phyloP scores from a whole-genome alignment of 2,888 invertebrate species.

The Oscheius onirici region DNA sequence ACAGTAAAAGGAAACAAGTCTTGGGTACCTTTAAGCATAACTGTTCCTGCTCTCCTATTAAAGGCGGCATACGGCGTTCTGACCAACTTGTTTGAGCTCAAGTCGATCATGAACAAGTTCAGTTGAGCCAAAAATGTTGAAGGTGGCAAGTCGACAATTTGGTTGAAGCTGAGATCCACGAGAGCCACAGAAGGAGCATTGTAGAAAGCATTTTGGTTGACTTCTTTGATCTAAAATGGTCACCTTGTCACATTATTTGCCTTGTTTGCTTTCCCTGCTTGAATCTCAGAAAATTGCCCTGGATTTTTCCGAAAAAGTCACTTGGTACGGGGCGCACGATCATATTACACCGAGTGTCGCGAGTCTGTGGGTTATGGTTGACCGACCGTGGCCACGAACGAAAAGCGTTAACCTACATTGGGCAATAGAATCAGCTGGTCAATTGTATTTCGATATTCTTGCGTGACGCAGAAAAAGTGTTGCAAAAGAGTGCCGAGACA shows the following conservation, averaged over 20 bases:
- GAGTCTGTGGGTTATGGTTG: conserved; percentile 28
- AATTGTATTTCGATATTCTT: conserved; percentile 10
- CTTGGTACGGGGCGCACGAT: conserved; percentile 18
- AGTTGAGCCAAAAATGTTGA: conserved; percentile 70
- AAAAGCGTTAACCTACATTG: conserved; percentile 30
- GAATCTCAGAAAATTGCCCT: conserved; percentile 7
- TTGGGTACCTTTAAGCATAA: conserved; percentile 67
- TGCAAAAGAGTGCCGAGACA: neutral
- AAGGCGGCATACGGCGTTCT: conserved; percentile 70
- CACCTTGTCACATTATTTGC: too few relatives aligned
- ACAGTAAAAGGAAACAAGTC: neutral
- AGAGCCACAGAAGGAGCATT: conserved; percentile 67
- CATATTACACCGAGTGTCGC: conserved; percentile 24
- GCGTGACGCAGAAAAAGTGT: neutral
- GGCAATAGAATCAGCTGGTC: conserved; percentile 13
- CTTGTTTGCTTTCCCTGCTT: conserved; percentile 5
- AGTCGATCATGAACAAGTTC: conserved; percentile 69
- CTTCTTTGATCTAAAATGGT: conserved; percentile 60
- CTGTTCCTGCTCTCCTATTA: conserved; percentile 69
- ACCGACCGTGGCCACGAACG: conserved; percentile 26
- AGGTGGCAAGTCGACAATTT: conserved; percentile 61
- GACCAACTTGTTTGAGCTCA: conserved; percentile 64
- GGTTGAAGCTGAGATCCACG: conserved; percentile 69
- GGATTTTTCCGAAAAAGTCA: conserved; percentile 17
- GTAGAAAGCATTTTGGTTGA: conserved; percentile 71